Evolutionary conservation across 1,140 invertebrate species (phyloP).

Genomic region (Batillaria attramentaria): DNA sequence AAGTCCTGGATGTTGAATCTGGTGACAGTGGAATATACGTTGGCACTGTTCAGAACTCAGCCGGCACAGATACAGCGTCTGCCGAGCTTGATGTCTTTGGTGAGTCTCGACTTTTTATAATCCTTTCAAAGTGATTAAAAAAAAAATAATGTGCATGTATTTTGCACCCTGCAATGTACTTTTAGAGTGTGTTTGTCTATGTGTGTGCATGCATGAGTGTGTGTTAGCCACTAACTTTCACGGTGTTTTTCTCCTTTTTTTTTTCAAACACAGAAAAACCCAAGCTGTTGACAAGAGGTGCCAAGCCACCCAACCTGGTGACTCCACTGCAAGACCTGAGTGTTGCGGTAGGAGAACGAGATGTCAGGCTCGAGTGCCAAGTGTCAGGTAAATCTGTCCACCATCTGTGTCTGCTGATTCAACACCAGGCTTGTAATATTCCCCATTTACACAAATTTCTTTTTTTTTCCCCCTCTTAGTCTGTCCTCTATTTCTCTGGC

Average conservation of each 20-base stretch:
- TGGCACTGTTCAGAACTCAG: conserved; percentile 92
- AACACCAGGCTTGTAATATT: no score
- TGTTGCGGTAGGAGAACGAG: conserved; percentile 50
- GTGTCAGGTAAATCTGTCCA: conserved; percentile 1
- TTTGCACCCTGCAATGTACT: no score
- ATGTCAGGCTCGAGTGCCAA: conserved; percentile 51
- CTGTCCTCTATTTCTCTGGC: no score
- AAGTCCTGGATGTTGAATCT: conserved; percentile 89
- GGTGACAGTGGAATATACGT: conserved; percentile 96
- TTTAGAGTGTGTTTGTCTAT: background rate
- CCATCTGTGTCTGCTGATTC: no score
- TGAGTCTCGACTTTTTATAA: conserved; percentile 41
- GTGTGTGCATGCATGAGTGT: background rate
- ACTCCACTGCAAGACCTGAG: conserved; percentile 52
- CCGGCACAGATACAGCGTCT: conserved; percentile 75
- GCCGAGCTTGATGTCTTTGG: conserved; percentile 66
- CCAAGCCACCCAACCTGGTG: conserved; percentile 46
- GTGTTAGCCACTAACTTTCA: no score
- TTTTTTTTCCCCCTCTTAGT: no score
- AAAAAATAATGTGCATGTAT: no score
- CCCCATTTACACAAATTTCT: no score
- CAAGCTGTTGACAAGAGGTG: conserved; percentile 42
- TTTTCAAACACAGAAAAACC: conserved; percentile 57
- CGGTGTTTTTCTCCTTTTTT: no score
- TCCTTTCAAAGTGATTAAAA: background rate